These are phyloP conservation scores for Lynx canadensis DNA, from an alignment of 2,113 vertebrate genomes.

Conservation along the genomic window DNA sequence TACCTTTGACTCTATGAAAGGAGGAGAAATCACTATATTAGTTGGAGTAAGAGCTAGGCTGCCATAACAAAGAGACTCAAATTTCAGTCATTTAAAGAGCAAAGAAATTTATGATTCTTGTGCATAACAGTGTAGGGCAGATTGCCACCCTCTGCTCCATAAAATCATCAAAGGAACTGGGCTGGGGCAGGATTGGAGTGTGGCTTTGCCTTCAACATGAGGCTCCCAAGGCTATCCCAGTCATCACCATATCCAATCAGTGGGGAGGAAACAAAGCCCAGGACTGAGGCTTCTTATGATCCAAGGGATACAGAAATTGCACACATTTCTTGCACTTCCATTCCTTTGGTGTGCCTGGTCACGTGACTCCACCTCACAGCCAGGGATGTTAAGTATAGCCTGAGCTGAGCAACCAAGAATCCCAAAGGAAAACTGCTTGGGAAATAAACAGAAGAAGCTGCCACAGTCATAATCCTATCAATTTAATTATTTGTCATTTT, in stretches of 20 bases:
- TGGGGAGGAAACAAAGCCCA: background rate
- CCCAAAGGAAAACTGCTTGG: background rate
- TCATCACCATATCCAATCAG: background rate
- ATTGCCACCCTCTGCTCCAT: background rate
- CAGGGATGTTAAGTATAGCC: background rate
- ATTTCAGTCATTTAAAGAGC: background rate
- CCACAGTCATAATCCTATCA: background rate
- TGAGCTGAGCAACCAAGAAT: background rate
- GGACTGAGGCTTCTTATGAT: background rate
- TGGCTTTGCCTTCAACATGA: background rate
- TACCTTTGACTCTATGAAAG: background rate
- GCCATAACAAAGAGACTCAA: background rate
- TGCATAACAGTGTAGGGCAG: background rate
- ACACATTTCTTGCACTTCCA: too few species aligned
- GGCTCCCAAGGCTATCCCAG: background rate
- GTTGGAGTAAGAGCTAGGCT: background rate
- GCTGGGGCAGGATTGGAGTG: accelerated
- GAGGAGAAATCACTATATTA: background rate
- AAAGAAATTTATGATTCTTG: background rate
- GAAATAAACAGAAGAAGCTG: background rate
- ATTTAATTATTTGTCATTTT: background rate
- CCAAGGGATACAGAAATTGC: background rate
- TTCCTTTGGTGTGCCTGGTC: background rate
- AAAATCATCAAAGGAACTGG: background rate
- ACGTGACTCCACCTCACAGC: background rate